These are phyloP conservation scores for Reticulitermes speratus DNA, from an alignment of 1,140 invertebrate species.

Conservation along the genomic window DNA sequence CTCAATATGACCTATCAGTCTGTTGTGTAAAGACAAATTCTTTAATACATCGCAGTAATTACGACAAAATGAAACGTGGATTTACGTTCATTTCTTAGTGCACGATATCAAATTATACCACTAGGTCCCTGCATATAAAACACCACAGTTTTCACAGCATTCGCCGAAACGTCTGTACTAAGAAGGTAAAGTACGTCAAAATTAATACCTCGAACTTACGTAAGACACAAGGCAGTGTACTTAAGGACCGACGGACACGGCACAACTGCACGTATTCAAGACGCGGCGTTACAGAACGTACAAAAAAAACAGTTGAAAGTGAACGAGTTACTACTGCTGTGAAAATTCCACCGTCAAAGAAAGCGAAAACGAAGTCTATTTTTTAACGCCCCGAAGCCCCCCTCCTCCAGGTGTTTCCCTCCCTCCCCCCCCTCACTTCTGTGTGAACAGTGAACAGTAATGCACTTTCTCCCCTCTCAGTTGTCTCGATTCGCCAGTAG, in stretches of 20 bases:
- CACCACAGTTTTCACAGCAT: not conserved
- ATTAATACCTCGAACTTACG: not conserved
- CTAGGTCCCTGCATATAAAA: no score
- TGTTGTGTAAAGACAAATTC: no score
- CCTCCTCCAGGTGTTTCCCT: not conserved
- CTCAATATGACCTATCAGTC: no score
- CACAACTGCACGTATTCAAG: not conserved
- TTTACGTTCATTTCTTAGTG: no score
- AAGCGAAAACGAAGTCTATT: constrained; percentile 2
- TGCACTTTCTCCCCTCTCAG: not conserved
- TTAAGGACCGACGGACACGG: not conserved
- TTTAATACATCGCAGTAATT: no score
- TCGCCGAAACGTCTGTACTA: not conserved
- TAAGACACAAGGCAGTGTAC: not conserved
- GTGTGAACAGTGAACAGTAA: not conserved
- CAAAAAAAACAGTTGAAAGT: not conserved
- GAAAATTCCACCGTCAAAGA: not conserved
- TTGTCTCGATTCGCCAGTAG: not conserved
- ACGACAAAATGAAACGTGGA: no score
- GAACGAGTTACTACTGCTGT: not conserved
- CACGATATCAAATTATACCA: no score
- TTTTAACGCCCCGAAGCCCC: not conserved
- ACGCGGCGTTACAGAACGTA: not conserved
- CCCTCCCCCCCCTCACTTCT: not conserved
- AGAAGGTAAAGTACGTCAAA: not conserved